These are phyloP conservation scores for Corythornis vintsioides DNA, from an alignment of 2,113 vertebrate species.

Conservation along the genomic window DNA sequence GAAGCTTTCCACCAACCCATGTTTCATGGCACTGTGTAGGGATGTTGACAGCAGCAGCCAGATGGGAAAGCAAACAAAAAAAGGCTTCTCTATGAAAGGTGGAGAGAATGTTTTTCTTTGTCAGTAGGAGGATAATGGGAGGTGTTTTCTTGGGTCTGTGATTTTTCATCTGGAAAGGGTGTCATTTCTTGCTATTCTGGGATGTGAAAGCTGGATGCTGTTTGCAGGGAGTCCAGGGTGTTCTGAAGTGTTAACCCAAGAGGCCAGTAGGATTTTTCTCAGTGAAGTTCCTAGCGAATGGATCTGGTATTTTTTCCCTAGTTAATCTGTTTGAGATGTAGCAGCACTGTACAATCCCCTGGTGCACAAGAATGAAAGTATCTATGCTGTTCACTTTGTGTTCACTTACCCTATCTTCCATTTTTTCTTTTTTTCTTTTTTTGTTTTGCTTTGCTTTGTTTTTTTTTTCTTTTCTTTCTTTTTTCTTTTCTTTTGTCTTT, in stretches of 20 bases:
- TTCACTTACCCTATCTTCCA: background rate
- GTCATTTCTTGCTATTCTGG: background rate
- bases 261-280: background rate
- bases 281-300: background rate
- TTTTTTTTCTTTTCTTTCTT: background rate
- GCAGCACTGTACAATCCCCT: background rate
- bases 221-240: background rate
- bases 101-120: background rate
- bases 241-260: background rate
- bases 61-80: background rate
- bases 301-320: background rate
- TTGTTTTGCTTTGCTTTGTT: background rate
- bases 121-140: background rate
- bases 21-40: background rate
- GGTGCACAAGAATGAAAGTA: background rate
- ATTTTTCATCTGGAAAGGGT: background rate
- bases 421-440: constrained; percentile 46
- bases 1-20: background rate
- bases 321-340: background rate
- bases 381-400: background rate
- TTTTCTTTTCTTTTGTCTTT: background rate
- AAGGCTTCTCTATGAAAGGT: background rate
- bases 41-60: background rate
- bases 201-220: background rate
- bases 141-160: background rate